Evolutionary conservation across 1,140 invertebrate genomes (phyloP), one percentile per base, ranked within the genome.

Genomic region (Drosophila gunungcola): DNA sequence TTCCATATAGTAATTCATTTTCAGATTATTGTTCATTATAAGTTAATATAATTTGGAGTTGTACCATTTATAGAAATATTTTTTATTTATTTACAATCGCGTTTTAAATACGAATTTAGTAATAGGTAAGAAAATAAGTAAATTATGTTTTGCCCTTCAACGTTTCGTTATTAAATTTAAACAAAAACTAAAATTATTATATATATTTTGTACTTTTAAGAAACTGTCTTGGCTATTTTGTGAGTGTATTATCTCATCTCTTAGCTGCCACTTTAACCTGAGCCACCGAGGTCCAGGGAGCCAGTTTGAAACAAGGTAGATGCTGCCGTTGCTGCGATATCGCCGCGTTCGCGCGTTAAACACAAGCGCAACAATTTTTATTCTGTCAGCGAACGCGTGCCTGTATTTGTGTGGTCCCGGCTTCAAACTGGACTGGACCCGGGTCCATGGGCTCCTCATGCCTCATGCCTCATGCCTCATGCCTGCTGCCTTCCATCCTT

Each of bases 351-450:
- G 88, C 91, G 88, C 91, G 91, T 92, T 92, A 92, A 92, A 92
- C 90, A 91, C 91, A 91, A 92, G 82, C 82, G 81, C 88, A 92
- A 92, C 91, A 92, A 92, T 91, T 92, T 92, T 92, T 92, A 92
- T 92, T 89, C 91, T 92, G 91, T 92, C 91, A 92, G 91, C 91
- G 78, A 92, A 92, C 91, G 91, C 91, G 91, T 92, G 91, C 91
- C 91, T 92, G 90, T 92, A 83, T 92, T 80, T 92, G 91, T 92
- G 91, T 92, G 91, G 91, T 92, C 91, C 65, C 61, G 77, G 63
- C 58, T 53, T 90, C 83, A 86, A 86, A 86, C 82, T 86, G 82
- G 82, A 86, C 83, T 56, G 53, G 58, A 27, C 58, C 43, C 21
- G 27, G 60, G 61, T 56, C 69, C 55, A 54, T 42, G 69, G 63